Evolutionary conservation across 2,888 invertebrate genomes (phyloP), one percentile per base, ranked within the genome.

Genomic region (Molorchus minor): DNA sequence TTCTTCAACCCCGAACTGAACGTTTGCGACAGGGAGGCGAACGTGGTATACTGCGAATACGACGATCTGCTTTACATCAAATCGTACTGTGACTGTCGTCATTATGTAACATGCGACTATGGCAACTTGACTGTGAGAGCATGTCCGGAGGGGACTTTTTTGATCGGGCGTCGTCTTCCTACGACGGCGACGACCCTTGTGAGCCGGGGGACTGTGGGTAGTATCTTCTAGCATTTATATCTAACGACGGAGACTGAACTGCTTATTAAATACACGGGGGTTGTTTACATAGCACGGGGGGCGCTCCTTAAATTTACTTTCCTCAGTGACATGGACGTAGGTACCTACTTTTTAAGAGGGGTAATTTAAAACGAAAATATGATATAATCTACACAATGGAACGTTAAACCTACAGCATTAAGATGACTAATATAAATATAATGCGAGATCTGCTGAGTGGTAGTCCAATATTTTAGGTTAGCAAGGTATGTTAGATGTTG

Each of bases 1-100:
- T 63, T 69, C 21, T 71, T 67, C 21, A 65, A 69, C 53, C 55
- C 60, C 0, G n/a, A 4, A 2, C 16, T 67, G 20, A 59, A 64
- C 19, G 64, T 64, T 13, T 71, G 71, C 54, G 71, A 71, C 40
- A 61, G 45, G 38, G 69, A 68, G 3, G 40, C 55, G 15, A 49
- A 62, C 36, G 71, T 71, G 13, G 71, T 49, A 3, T 38, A 15
- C 38, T 49, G 49, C 38, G 49, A 49, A 29, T 49, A 49, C 38
- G 38, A 49, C 17, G 49, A 49, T 13, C 21, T 49, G 3, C 5
- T 49, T n/a, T 49, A 49, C 29, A 19, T 49, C 10, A 49, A 49
- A 25, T 38, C 36, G 1, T 20, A 49, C 17, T 49, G 49, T 17
- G 25, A 38, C n/a, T 49, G 49, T 25, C 21, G 20, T 1, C 36